Base-by-base conservation (phyloP, 1,140 invertebrate species). In the Drosophila pandora region DNA sequence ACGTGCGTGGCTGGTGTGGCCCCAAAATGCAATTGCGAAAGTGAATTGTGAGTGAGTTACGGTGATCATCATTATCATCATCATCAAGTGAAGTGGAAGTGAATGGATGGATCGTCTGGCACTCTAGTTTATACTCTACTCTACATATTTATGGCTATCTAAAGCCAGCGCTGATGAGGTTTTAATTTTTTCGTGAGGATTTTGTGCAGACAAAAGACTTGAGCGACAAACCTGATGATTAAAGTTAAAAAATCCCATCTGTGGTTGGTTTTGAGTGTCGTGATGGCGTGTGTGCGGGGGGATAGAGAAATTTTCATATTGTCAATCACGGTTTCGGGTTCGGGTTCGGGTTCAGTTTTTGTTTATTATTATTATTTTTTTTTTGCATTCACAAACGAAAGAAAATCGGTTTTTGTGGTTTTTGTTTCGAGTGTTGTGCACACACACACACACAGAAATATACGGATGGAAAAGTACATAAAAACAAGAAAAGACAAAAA, bases 161-260 rank as follows among this genome's bases (percentile, higher is more conserved):
- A 57, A 10, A 22, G 21, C 17, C 21, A 10, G 43, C 43, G 43
- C 57, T 83, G 59, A 75, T 78, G 75, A 67, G 75, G 76, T 63
- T 82, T 83, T 78, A 81, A 58, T 60, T 63, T 50, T 61, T 61
- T 58, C 43, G 39, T 39, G 49, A 54, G 58, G 34, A 32, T 61
- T 58, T 85, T 55, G 57, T 84, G 81, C 65, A 85, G 69, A 91
- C 90, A 90, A 91, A 91, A 91, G 90, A 91, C 85, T 91, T 90
- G 81, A 90, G 58, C 79, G 84, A 91, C 90, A 91, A 91, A 91
- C 90, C 90, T 91, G 90, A 84, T 90, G 90, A 88, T 88, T 91
- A 91, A 90, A 91, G 80, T 90, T 91, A 90, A 91, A 91, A 80
- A 91, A 91, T 91, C 90, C 90, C 76, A 91, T 78, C 90, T 91